Conservation (phyloP, 2,797 vertebrate species). For the Hirundo rustica region DNA sequence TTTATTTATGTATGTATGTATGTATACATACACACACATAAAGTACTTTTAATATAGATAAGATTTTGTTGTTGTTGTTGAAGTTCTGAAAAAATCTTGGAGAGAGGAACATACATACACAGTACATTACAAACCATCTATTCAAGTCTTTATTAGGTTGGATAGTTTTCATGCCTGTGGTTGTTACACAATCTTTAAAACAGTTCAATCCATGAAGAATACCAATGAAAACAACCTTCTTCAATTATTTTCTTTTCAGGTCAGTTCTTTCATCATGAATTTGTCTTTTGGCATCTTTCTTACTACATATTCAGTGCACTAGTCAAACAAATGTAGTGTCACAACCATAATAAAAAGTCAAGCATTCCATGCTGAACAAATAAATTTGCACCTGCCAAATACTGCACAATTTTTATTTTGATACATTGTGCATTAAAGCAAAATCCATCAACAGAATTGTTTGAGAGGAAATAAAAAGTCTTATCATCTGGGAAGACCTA, state of each 20-base stretch:
- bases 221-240: not conserved
- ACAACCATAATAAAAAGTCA: not conserved
- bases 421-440: not conserved
- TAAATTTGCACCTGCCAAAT: conserved; percentile 7
- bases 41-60: not conserved
- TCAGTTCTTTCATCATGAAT: not conserved
- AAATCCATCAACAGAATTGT: not conserved
- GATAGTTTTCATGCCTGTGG: not conserved
- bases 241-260: conserved; percentile 20
- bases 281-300: conserved; percentile 35
- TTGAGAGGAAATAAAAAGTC: not conserved
- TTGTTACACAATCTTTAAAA: not conserved
- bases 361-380: conserved; percentile 8
- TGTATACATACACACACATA: too few relatives aligned
- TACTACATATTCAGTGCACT: not conserved
- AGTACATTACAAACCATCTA: not conserved
- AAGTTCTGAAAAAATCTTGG: not conserved
- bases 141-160: not conserved
- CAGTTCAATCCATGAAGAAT: not conserved
- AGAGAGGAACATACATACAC: not conserved
- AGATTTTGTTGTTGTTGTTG: not conserved
- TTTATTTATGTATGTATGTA: too few relatives aligned
- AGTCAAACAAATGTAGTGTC: conserved; percentile 26
- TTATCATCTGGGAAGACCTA: not conserved
- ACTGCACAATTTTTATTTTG: not conserved